These are phyloP conservation scores for Epinephelus lanceolatus DNA, from an alignment of 2,113 vertebrate species.

Conservation along the genomic window DNA sequence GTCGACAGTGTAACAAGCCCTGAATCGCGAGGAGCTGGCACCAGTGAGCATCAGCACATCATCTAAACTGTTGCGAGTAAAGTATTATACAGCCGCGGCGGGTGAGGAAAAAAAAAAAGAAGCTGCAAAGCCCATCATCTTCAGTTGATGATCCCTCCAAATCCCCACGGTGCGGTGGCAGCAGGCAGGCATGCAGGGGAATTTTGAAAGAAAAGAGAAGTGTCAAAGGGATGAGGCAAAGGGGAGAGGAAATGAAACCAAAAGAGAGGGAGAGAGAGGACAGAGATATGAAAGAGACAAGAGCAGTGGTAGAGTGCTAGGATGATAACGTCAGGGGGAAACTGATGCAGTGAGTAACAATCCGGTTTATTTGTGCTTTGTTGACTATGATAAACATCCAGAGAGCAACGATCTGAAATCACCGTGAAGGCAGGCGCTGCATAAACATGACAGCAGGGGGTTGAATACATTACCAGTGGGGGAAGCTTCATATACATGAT, in stretches of 20 bases:
- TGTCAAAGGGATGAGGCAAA: constrained; percentile 45
- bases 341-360: constrained; percentile 67
- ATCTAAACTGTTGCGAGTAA: constrained; percentile 64
- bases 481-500: constrained; percentile 28
- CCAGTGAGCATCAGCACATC: constrained; percentile 47
- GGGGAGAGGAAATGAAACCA: constrained; percentile 51
- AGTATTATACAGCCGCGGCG: constrained; percentile 55
- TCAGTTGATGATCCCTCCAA: constrained; percentile 73
- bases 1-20: constrained; percentile 49
- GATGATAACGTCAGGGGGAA: constrained; percentile 64
- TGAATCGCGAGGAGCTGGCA: constrained; percentile 23
- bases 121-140: constrained; percentile 75
- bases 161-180: constrained; percentile 56
- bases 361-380: constrained; percentile 74
- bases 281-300: constrained; percentile 42
- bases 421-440: constrained; percentile 36
- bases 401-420: constrained; percentile 53
- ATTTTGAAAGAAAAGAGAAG: constrained; percentile 63
- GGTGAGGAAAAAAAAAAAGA: constrained; percentile 15
- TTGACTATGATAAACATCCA: constrained; percentile 48
- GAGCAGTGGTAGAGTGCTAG: constrained; percentile 15
- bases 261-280: constrained; percentile 17
- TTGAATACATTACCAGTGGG: constrained; percentile 44
- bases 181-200: constrained; percentile 56
- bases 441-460: constrained; percentile 54